A percentile compares a stretch with the other conserved stretches of the same genome.
Evolutionary conservation across 1,140 invertebrate genomes (phyloP).

Genomic region (Gonatopus flavifemur): DNA sequence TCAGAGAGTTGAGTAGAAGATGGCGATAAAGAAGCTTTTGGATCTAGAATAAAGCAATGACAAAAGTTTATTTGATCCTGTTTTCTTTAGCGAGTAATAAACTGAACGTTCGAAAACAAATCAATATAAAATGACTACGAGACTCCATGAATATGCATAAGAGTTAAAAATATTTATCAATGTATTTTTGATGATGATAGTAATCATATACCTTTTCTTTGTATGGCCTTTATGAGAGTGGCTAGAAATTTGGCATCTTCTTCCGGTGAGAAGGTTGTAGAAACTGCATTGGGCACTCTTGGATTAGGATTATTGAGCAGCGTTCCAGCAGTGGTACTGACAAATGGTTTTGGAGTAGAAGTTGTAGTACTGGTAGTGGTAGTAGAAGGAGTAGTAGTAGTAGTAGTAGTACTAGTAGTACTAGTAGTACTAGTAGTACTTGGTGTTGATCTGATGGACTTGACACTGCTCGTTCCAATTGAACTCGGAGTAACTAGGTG

Average conservation of each 20-base stretch:
- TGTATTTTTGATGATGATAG: too few species aligned
- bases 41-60: too few species aligned
- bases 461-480: too few species aligned
- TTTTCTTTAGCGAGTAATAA: too few species aligned
- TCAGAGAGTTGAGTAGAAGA: slow-evolving; percentile 6
- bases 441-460: too few species aligned
- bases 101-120: too few species aligned
- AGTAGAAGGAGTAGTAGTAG: not conserved
- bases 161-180: too few species aligned
- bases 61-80: too few species aligned
- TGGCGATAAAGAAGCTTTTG: too few species aligned
- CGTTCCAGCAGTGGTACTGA: slow-evolving; percentile 6
- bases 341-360: slow-evolving; percentile 6
- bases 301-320: slow-evolving; percentile 27
- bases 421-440: too few species aligned
- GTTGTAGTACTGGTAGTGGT: not conserved
- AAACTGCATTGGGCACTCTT: slow-evolving; percentile 9
- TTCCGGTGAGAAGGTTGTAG: slow-evolving; percentile 42
- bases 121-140: too few species aligned
- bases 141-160: too few species aligned
- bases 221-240: slow-evolving; percentile 34
- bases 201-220: slow-evolving; percentile 26
- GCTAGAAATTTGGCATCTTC: slow-evolving; percentile 49
- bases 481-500: slow-evolving; percentile 11
- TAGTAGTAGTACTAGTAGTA: not conserved